phyloP scores from a whole-genome alignment of 1,140 invertebrate genomes.

The Drosophila kanapiae region DNA sequence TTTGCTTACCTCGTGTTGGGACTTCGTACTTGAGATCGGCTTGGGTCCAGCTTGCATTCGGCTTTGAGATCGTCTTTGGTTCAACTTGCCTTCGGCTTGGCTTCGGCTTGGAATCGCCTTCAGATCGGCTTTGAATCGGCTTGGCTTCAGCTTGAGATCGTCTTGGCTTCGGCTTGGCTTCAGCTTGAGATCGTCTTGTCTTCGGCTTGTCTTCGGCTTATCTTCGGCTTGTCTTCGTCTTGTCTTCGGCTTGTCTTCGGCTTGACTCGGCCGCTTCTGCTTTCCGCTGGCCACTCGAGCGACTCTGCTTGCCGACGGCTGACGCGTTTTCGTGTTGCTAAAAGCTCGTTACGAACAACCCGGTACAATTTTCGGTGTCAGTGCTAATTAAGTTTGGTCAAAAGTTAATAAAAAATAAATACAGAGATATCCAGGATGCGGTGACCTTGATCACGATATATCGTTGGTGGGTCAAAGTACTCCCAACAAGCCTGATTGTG shows the following conservation, averaged over 20 bases:
- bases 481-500: background rate
- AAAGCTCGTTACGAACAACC: background rate
- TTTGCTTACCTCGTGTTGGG: background rate
- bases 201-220: background rate
- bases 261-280: background rate
- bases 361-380: background rate
- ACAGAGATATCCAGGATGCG: background rate
- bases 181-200: background rate
- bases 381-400: background rate
- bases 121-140: too few relatives aligned
- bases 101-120: too few relatives aligned
- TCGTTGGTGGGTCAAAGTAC: slow-evolving; percentile 3
- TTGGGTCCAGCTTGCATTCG: background rate
- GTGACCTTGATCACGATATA: background rate
- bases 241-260: background rate
- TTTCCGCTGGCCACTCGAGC: slow-evolving; percentile 52
- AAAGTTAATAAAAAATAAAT: background rate
- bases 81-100: too few relatives aligned
- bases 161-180: slow-evolving; percentile 2
- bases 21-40: slow-evolving; percentile 3
- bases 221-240: background rate
- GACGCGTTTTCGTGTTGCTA: slow-evolving; percentile 39
- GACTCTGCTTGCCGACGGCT: slow-evolving; percentile 31
- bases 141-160: background rate
- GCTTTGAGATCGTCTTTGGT: background rate